Conservation (phyloP, 2,113 vertebrate species). For the Cygnus atratus region DNA sequence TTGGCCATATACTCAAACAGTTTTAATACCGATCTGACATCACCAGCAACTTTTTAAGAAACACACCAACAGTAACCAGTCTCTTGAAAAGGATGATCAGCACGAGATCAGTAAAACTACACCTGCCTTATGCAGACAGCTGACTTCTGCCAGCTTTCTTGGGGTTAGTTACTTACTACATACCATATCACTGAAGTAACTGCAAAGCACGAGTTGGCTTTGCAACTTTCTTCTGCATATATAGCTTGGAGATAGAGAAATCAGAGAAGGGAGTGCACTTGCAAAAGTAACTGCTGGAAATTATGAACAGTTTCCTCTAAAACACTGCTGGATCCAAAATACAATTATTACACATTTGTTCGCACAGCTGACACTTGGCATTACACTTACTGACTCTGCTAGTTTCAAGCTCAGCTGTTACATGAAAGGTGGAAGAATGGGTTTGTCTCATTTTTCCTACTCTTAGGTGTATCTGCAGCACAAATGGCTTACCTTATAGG, state of each 20-base stretch:
- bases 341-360: conserved; percentile 3
- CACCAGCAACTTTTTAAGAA: not conserved
- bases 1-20: not conserved
- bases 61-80: not conserved
- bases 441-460: not conserved
- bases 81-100: not conserved
- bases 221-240: not conserved
- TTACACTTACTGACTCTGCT: not conserved
- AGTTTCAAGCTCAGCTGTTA: not conserved
- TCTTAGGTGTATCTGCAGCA: not conserved
- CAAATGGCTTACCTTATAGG: not conserved
- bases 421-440: not conserved
- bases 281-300: conserved; percentile 36
- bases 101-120: not conserved
- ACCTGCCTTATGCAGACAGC: not conserved
- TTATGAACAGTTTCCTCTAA: not conserved
- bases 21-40: not conserved
- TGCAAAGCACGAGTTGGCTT: not conserved
- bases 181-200: not conserved
- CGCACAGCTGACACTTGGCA: not conserved
- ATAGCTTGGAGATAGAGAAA: not conserved
- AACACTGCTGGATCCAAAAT: conserved; percentile 17
- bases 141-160: not conserved
- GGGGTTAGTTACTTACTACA: not conserved
- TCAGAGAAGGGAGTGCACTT: not conserved